Base-by-base conservation (phyloP, 2,797 vertebrate species). In the Propithecus deckenii region DNA sequence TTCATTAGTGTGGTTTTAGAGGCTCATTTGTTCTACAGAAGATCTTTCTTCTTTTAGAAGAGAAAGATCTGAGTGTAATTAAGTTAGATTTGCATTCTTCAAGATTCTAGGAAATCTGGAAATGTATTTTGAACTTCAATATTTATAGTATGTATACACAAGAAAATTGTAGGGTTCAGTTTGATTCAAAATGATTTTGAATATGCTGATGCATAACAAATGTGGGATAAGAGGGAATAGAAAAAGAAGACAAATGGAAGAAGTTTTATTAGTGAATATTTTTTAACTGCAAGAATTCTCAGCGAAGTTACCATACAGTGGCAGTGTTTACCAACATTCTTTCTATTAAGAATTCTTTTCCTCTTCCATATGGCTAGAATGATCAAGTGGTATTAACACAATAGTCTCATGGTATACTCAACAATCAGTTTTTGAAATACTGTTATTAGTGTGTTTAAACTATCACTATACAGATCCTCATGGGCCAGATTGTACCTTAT, bases 111-210 rank as follows among this genome's bases (percentile, higher is more conserved):
- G 46, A 90, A 48, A 95, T 76, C 41, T 94, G 46, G 41, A 94
- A 95, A 91, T 92, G 23, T 86, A 79, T 59, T 92, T 90, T 85
- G 35, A 95, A 55, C 59, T 91, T 92, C 23, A 93, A 57, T 94
- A 67, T 95, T 96, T 90, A 84, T 52, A 75, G 72, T 71, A 79
- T 75, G 52, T 52, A 76, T 76, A 76, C 9, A 50, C 74, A 43
- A 63, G n/a, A 84, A 93, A 94, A 79, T 69, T 65, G 11, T 93
- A 86, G 43, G 28, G 23, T 89, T 74, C 50, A n/a, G 9, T 87
- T 86, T 95, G 48, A 92, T 55, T 91, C 35, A 35, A 35, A 35
- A 35, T 69, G 18, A 6, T 28, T 96, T 88, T 94, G 20, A 80
- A 65, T 85, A 69, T 84, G 17, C 9, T 91, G 23, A 81, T 94